Evolutionary conservation across 2,113 vertebrate genomes (phyloP).

Genomic region (Leuciscus idus): DNA sequence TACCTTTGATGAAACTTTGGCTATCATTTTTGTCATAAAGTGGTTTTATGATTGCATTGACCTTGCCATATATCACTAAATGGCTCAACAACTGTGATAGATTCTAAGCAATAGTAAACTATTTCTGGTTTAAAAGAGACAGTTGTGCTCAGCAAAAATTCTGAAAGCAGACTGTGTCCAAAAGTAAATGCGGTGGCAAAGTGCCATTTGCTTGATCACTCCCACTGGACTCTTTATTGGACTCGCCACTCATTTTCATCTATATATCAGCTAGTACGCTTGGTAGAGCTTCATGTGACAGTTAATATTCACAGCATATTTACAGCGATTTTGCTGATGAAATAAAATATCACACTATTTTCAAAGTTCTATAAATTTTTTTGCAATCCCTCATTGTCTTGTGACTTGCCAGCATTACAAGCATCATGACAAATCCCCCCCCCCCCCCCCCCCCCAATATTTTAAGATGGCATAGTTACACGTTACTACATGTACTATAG

Average conservation of each 20-base stretch:
- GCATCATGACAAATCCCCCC: background rate
- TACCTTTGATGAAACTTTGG: background rate
- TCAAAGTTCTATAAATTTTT: background rate
- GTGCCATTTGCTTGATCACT: slow-evolving; percentile 6
- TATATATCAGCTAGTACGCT: background rate
- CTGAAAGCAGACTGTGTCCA: background rate
- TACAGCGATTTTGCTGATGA: background rate
- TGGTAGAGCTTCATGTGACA: background rate
- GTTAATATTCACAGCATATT: background rate
- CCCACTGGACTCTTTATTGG: background rate
- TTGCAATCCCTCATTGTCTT: background rate
- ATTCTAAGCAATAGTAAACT: slow-evolving; percentile 21
- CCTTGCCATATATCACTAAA: background rate
- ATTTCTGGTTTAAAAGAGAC: background rate
- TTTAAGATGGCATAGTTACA: too few species aligned
- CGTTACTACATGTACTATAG: too few species aligned
- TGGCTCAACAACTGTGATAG: slow-evolving; percentile 7
- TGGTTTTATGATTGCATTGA: background rate
- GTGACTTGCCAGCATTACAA: background rate
- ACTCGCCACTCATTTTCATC: background rate
- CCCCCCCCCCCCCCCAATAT: too few species aligned
- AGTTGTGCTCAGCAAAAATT: background rate
- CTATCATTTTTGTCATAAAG: background rate
- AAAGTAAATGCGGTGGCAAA: background rate
- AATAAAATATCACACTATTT: background rate